These are phyloP conservation scores for Parazoanthus darwini DNA, from an alignment of 92 coral and sea anemone genomes.

Conservation along the genomic window DNA sequence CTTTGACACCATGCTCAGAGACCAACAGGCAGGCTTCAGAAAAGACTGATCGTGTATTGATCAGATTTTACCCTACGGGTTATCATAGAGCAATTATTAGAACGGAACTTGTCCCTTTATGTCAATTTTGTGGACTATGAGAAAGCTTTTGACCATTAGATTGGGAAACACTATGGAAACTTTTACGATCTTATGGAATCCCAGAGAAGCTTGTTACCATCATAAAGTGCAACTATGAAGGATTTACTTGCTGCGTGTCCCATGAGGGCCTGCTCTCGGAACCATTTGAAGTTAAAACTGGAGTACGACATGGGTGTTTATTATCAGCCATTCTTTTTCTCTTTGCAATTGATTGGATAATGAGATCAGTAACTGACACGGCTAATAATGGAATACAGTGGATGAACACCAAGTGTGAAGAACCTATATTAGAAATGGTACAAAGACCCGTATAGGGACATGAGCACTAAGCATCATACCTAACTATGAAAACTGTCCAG, in stretches of 20 bases:
- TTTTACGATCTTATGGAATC: not conserved
- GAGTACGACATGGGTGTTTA: not conserved
- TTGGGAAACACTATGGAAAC: conserved; percentile 11
- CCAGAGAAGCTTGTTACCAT: not conserved
- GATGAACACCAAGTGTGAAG: conserved; percentile 33
- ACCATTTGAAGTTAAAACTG: not conserved
- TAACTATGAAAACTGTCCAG: too few relatives aligned
- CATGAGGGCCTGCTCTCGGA: conserved; percentile 1
- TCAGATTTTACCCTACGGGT: conserved; percentile 7
- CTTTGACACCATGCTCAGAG: conserved; percentile 6
- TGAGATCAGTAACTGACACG: not conserved
- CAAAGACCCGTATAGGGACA: too few relatives aligned
- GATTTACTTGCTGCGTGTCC: conserved; percentile 6
- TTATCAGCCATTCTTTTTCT: not conserved
- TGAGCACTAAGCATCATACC: too few relatives aligned
- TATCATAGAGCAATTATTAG: not conserved
- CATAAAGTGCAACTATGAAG: not conserved
- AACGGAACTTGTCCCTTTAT: conserved; percentile 10
- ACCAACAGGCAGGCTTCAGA: conserved; percentile 7
- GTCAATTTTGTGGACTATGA: conserved; percentile 14
- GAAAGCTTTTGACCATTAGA: not conserved
- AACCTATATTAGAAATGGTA: conserved; percentile 8
- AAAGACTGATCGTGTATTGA: too few relatives aligned
- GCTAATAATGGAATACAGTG: conserved; percentile 1
- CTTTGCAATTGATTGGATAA: not conserved